Conservation (phyloP, 2,888 invertebrate genomes). For the Smittia sp. region DNA sequence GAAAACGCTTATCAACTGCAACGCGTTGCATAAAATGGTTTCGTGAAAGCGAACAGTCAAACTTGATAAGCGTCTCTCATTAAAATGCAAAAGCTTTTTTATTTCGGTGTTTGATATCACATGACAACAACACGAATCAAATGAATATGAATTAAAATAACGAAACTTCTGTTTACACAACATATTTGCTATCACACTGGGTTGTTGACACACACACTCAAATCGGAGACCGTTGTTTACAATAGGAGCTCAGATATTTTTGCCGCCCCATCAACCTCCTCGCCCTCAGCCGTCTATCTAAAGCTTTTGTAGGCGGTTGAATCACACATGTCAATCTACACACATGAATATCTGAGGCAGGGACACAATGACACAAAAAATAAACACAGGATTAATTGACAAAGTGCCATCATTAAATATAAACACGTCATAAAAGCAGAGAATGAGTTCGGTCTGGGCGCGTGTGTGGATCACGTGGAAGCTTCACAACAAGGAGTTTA, state of each 20-base stretch:
- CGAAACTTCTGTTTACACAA: conserved; percentile 30
- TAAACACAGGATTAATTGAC: conserved; percentile 28
- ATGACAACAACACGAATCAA: not conserved
- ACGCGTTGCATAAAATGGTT: too few species aligned
- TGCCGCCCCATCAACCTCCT: not conserved
- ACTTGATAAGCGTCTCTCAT: conserved; percentile 7
- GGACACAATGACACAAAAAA: not conserved
- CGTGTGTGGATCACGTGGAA: not conserved
- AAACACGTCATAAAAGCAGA: conserved; percentile 29
- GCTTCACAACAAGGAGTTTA: not conserved
- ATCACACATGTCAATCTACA: conserved; percentile 20
- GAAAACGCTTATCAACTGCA: too few species aligned
- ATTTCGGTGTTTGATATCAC: conserved; percentile 1
- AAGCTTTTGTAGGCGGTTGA: not conserved
- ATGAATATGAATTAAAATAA: conserved; percentile 6
- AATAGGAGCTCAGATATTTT: not conserved
- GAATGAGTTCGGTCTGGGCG: not conserved
- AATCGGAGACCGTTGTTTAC: not conserved
- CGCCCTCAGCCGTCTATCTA: not conserved
- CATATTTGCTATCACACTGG: conserved; percentile 32
- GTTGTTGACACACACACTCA: conserved; percentile 22
- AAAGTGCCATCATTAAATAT: conserved; percentile 37
- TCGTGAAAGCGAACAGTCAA: too few species aligned
- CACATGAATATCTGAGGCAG: not conserved
- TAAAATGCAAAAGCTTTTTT: conserved; percentile 34